Base-by-base conservation (phyloP, 2,797 vertebrate species). In the Sebastes paucispinis region DNA sequence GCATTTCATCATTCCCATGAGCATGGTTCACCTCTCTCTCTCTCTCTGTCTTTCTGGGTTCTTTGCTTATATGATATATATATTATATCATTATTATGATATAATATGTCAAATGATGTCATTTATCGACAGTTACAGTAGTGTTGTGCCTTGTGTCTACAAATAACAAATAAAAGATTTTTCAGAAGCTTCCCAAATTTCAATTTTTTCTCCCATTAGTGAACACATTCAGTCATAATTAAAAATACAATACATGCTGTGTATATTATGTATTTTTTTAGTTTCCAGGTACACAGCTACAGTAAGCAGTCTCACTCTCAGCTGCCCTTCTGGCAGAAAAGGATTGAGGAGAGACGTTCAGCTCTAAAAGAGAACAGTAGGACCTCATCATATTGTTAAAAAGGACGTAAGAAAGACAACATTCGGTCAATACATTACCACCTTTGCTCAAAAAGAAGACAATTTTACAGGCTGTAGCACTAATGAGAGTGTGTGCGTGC, bases 1-100 rank as follows among this genome's bases (percentile, higher is more conserved):
- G 65, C 64, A 59, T 63, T 75, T 81, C 50, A 50, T 86, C 84
- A 81, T 76, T 87, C 78, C 73, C 79, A 76, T 75, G 69, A 84
- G 85, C 39, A 82, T 69, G 82, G 60, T 83, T 73, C 43, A 74
- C n/a, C 54, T 64, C 50, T 22, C 8, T 50, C 47, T 76, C 74
- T 47, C 27, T 55, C 29, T 34, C 24, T 79, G 0, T 32, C 47
- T 68, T 27, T 34, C 31, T 69, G 24, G 18, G 8, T 36, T 36
- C 8, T 57, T 55, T 55, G 8, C 12, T 57, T 50, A 20, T 50
- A 50, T 20, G 20, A 50, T 20, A 18, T 47, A 18, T 43, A 43
- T 39, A 13, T 47, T 47, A 18, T 47, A 47, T 18, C 6, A 47
- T 47, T 47, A 47, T 16, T 29, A 29, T 20, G 0, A 50, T 50